Base-by-base conservation (phyloP, 2,113 vertebrate species). In the Ptyas mucosa region DNA sequence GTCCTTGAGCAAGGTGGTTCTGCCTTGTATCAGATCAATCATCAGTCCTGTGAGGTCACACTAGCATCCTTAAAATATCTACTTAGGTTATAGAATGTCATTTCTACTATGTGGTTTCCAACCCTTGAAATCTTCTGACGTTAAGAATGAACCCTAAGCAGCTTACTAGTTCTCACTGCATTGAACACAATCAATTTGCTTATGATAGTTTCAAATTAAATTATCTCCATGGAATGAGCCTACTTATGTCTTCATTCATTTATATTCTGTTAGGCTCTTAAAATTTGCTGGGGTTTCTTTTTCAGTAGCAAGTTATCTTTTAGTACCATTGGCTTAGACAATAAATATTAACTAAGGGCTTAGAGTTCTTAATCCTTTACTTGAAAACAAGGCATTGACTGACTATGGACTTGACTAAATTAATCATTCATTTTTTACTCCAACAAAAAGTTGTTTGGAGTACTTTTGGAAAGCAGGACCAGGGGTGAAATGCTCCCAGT, bases 181-280 rank as follows among this genome's bases (percentile, higher is more conserved):
- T 51, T 91, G 54, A 91, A 91, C 55, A 53, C 26, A 26, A 93
- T 91, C 86, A 88, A 39, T 49, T 55, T 18, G 69, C 39, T 51
- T 93, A 87, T 93, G 69, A 93, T 93, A 88, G 8, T 12, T 75
- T 24, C n/a, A 64, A 88, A 91, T 93, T 93, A 91, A 88, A 93
- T 57, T 93, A 75, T 55, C 85, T 88, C 91, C 26, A 75, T 15
- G 18, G 85, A 75, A 46, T 55, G 34, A 91, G 18, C 85, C 85
- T 51, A 57, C 89, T 81, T 58, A 88, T 81, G 85, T 49, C 85
- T 93, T 86, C 52, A 81, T 91, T 87, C 61, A 57, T 75, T 88
- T 93, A 88, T 55, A 75, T 91, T 93, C 89, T 49, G 87, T 57
- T 64, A 34, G 53, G n/a, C 87, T 89, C 54, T 89, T 93, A 89